Evolutionary conservation across 2,797 vertebrate genomes (phyloP), one percentile per base, ranked within the genome.

Genomic region (Eospalax fontanierii): DNA sequence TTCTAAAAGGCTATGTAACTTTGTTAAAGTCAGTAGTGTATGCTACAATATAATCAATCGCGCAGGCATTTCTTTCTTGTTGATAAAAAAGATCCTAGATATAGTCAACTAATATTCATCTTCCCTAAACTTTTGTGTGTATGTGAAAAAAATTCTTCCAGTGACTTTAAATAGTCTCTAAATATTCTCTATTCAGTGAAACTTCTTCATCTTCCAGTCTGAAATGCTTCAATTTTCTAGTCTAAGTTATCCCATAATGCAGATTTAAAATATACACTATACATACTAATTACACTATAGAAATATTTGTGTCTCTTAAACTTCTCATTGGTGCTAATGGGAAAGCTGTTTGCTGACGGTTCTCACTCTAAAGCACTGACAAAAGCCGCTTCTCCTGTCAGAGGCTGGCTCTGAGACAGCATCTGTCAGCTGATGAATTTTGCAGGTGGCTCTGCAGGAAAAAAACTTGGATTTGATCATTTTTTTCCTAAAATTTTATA

Each of bases 241-340:
- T 82, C 21, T 93, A 2, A 33, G 10, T 66, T 94, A 92, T 59
- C 4, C n/a, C 74, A 90, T 43, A 99, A 99, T 98, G 98, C 98
- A 99, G 99, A 98, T 99, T 99, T 98, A 98, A 98, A 99, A 98
- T 98, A 99, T 63, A 43, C 98, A 98, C 98, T 98, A 99, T 63
- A 43, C 98, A 98, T 99, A 99, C 98, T 99, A 6, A 99, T 99
- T 99, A 99, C 99, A 99, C 99, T 99, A 46, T 99, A 99, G 99
- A 98, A 98, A 98, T 98, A 98, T 50, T 50, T 50, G 46, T 50
- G 46, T 50, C 11, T 98, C 98, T 99, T 98, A 98, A 98, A 98
- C 98, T 98, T 98, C 98, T 98, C 98, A 98, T 98, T 98, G 98
- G 98, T 98, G 98, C 98, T 98, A 98, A 98, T 98, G 98, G 98